Conservation (phyloP, 92 coral and sea anemone species). For the Blastomussa wellsi region DNA sequence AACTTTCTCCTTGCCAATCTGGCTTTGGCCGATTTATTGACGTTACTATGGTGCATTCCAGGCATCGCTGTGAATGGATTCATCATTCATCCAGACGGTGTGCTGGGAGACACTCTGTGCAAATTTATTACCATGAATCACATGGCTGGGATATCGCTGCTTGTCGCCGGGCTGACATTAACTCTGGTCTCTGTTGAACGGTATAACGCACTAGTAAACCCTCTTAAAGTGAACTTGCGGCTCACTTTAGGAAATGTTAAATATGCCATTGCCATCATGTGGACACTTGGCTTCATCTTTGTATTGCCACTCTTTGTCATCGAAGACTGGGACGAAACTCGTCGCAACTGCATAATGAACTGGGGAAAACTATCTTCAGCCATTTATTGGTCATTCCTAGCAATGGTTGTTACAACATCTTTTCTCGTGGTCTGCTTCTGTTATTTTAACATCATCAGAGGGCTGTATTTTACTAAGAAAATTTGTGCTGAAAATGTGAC, state of each 20-base stretch:
- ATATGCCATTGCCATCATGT: constrained; percentile 52
- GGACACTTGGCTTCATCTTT: constrained; percentile 52
- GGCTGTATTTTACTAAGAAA: constrained; percentile 64
- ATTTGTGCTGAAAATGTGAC: constrained; percentile 40
- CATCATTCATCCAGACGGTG: constrained; percentile 50
- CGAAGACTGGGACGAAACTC: constrained; percentile 26
- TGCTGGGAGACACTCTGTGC: constrained; percentile 58
- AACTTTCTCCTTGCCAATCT: constrained; percentile 71
- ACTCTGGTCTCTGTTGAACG: constrained; percentile 73
- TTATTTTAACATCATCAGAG: constrained; percentile 69
- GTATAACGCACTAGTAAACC: constrained; percentile 65
- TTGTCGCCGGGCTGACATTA: constrained; percentile 65
- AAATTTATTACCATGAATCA: constrained; percentile 66
- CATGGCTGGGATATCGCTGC: constrained; percentile 62
- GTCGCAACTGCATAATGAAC: constrained; percentile 16
- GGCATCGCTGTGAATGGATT: constrained; percentile 38
- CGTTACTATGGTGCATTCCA: constrained; percentile 65
- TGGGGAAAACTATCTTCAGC: constrained; percentile 29
- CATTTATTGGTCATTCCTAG: constrained; percentile 60
- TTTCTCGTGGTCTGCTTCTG: constrained; percentile 56
- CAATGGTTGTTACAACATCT: constrained; percentile 23
- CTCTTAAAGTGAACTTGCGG: constrained; percentile 44
- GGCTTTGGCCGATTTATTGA: constrained; percentile 64
- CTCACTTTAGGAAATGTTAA: constrained; percentile 44
- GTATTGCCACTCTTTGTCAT: constrained; percentile 62